Evolutionary conservation across 2,888 invertebrate genomes (phyloP).

Genomic region (Strigamia crassipes): DNA sequence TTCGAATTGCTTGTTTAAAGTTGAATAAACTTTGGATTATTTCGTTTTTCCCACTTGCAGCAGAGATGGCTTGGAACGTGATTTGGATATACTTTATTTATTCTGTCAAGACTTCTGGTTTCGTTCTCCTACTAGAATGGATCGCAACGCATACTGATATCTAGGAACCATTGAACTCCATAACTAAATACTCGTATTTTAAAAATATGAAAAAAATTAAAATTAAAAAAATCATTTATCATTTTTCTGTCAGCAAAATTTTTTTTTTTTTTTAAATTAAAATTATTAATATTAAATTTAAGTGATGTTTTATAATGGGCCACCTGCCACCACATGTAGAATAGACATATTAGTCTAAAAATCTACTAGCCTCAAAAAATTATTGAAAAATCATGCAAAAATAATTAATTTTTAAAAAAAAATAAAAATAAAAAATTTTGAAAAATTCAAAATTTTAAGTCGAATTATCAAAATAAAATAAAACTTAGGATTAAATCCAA

Average conservation of each 20-base stretch:
- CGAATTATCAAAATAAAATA: too few relatives aligned
- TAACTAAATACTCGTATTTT: neutral
- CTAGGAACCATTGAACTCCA: neutral
- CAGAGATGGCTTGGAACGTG: neutral
- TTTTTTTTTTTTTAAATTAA: too few relatives aligned
- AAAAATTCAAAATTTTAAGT: neutral
- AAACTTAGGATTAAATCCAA: too few relatives aligned
- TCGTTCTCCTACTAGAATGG: neutral
- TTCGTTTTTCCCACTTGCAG: neutral
- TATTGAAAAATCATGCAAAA: neutral
- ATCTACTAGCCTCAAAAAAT: neutral
- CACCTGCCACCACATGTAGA: neutral
- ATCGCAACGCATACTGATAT: neutral
- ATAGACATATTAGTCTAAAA: neutral
- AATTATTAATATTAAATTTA: too few relatives aligned
- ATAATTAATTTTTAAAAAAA: neutral
- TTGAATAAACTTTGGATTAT: conserved; percentile 3
- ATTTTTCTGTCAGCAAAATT: neutral
- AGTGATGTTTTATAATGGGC: neutral
- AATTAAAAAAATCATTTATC: too few relatives aligned
- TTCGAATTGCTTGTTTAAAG: neutral
- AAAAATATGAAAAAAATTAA: neutral
- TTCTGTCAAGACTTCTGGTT: neutral
- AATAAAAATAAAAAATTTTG: neutral
- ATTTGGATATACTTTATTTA: neutral